phyloP scores from a whole-genome alignment of 2,113 vertebrate species.

The Prunella himalayana region DNA sequence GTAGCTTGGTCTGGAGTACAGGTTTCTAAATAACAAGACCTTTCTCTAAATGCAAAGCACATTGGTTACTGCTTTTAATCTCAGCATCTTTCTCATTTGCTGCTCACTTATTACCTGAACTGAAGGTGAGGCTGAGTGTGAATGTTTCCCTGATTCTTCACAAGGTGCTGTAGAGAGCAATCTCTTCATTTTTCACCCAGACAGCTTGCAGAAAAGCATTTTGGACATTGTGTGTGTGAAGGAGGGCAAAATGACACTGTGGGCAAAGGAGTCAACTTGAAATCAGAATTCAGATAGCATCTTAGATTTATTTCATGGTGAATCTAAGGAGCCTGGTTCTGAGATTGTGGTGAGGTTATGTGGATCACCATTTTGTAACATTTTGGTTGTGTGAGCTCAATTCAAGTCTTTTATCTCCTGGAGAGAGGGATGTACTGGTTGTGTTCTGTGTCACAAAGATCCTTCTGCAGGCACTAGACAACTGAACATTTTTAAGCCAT shows the following conservation, averaged over 20 bases:
- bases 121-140: not conserved
- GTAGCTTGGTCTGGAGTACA: not conserved
- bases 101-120: not conserved
- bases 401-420: not conserved
- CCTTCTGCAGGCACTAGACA: not conserved
- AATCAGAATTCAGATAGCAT: not conserved
- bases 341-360: not conserved
- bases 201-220: not conserved
- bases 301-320: not conserved
- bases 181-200: not conserved
- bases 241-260: not conserved
- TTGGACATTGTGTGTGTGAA: not conserved
- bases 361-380: not conserved
- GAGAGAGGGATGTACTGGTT: not conserved
- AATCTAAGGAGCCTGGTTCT: not conserved
- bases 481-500: not conserved
- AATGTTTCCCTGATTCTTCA: not conserved
- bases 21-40: not conserved
- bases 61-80: not conserved
- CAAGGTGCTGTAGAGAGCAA: not conserved
- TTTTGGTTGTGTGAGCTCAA: not conserved
- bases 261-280: not conserved
- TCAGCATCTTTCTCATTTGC: not conserved
- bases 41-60: not conserved
- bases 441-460: not conserved